Conservation (phyloP, 2,888 invertebrate genomes). For the Apotomis betuletana region DNA sequence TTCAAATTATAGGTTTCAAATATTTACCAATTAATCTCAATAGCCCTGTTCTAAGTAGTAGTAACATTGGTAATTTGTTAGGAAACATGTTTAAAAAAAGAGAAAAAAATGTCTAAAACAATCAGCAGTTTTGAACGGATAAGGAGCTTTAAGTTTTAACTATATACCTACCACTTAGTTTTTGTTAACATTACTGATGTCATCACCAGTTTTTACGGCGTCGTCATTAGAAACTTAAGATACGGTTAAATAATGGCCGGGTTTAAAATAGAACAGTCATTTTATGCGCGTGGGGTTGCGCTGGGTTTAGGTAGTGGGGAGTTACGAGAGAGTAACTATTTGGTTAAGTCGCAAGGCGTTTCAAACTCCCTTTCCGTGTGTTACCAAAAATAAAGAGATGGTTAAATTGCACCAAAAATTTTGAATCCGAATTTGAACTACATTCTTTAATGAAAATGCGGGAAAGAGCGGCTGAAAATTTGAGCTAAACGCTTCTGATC, state of each 20-base stretch:
- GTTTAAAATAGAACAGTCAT: slow-evolving; percentile 37
- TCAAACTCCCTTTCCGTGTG: background rate
- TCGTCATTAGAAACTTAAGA: slow-evolving; percentile 37
- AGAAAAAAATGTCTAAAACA: no score
- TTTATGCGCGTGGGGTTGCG: slow-evolving; percentile 25
- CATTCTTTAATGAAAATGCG: no score
- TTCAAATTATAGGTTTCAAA: no score
- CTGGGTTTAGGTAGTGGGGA: slow-evolving; percentile 9
- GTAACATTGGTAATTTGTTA: no score
- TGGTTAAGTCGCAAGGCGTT: background rate
- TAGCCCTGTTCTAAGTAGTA: no score
- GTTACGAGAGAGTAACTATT: background rate
- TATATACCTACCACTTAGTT: slow-evolving; percentile 34
- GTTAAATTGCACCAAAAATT: no score
- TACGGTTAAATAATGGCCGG: slow-evolving; percentile 31
- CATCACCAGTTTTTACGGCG: slow-evolving; percentile 40
- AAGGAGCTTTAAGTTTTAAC: background rate
- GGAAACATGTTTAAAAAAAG: no score
- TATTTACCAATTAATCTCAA: no score
- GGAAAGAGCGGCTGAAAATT: no score
- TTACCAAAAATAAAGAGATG: background rate
- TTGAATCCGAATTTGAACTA: no score
- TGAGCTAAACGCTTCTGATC: no score
- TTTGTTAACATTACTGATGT: slow-evolving; percentile 38
- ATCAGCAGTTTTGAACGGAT: no score